These are phyloP conservation scores for Lysandra bellargus DNA, from an alignment of 2,888 invertebrate species.

Conservation along the genomic window DNA sequence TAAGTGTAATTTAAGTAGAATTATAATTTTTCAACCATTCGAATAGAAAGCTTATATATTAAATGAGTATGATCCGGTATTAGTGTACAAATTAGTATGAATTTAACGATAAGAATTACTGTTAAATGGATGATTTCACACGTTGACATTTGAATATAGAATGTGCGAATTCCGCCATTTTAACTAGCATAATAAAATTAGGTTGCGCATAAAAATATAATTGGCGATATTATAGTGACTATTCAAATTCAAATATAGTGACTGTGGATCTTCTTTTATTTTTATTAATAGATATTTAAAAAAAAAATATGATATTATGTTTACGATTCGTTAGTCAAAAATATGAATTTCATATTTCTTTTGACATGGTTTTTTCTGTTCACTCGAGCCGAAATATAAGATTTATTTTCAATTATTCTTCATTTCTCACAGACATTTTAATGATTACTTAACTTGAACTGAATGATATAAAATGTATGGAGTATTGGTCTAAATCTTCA, in stretches of 20 bases:
- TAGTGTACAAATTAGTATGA: not conserved
- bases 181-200: not conserved
- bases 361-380: no score
- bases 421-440: no score
- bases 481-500: no score
- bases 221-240: not conserved
- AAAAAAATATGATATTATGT: no score
- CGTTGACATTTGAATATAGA: not conserved
- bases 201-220: not conserved
- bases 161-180: not conserved
- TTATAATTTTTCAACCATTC: constrained; percentile 2
- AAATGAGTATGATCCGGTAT: not conserved
- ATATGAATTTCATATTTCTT: no score
- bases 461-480: no score
- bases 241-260: not conserved
- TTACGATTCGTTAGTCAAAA: no score
- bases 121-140: not conserved
- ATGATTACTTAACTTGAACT: no score
- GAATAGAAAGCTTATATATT: constrained; percentile 8
- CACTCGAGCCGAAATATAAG: no score
- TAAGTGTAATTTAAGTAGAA: not conserved
- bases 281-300: no score
- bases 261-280: not conserved
- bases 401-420: no score
- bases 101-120: not conserved